A percentile compares a stretch with the other conserved stretches of the same genome.
phyloP scores from a whole-genome alignment of 2,113 vertebrate genomes.

The Sterrhoptilus dennistouni region DNA sequence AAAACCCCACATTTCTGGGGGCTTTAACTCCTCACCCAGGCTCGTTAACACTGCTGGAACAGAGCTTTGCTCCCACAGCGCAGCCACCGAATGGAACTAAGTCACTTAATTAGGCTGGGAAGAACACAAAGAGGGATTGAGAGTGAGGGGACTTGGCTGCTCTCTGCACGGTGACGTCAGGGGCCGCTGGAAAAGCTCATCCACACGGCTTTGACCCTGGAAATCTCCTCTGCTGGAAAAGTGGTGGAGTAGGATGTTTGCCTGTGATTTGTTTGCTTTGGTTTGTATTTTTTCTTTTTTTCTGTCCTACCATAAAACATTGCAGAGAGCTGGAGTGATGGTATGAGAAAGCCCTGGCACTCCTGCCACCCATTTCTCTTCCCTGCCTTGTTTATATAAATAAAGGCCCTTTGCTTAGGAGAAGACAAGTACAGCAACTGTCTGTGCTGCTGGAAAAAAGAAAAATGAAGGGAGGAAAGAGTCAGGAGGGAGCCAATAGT shows the following conservation, averaged over 20 bases:
- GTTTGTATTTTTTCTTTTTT: neutral
- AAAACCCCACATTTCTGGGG: neutral
- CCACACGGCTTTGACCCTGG: neutral
- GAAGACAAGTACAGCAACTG: neutral
- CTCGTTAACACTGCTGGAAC: constrained; percentile 5
- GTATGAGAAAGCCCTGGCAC: neutral
- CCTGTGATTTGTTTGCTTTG: neutral
- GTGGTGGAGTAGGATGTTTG: neutral
- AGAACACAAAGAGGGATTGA: constrained; percentile 41
- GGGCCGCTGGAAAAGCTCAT: neutral
- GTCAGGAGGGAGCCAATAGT: neutral
- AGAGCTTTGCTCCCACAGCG: neutral
- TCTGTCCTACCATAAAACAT: neutral
- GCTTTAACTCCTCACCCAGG: neutral
- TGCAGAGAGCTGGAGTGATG: neutral
- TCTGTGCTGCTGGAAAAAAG: neutral
- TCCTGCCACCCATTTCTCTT: neutral
- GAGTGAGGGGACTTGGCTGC: neutral
- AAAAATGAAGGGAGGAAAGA: neutral
- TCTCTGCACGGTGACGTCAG: neutral
- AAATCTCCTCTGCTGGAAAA: neutral
- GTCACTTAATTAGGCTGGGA: constrained; percentile 34
- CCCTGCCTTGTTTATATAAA: neutral
- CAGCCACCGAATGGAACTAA: constrained; percentile 21
- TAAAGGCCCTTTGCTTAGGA: neutral